Base-by-base conservation (phyloP, 2,888 invertebrate species). In the Ormyrus labotus region DNA sequence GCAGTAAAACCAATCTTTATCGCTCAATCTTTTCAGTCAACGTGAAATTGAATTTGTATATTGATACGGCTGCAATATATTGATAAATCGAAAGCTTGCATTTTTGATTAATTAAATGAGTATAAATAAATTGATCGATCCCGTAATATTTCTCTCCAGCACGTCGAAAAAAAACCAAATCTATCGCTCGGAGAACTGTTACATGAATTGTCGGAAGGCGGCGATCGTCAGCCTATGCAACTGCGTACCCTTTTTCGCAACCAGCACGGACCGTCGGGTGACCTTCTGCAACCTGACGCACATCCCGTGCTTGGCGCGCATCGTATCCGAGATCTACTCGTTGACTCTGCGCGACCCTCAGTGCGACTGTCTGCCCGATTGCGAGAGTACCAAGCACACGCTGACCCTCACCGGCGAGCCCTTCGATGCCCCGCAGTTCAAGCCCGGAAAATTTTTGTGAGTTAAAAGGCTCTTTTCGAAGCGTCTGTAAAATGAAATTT, bases 231-330 rank as follows among this genome's bases (percentile, higher is more conserved):
- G 83, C 6, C 64, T 81, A 6, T 91, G 91, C 83, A 85, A 85
- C 13, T 91, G 91, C 82, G 81, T 89, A 0, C 90, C 90, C 0
- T 90, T 87, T 82, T 90, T 83, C 76, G 82, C 86, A 4, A 87
- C 87, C 67, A 51, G 83, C 11, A 83, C 87, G 83, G 67, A 83
- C 51, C 57, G 34, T 47, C 34, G 3, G 47, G 60, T 11, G 65
- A 83, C 7, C 84, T 73, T 86, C 11, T 91, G 91, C 82, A 89
- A 88, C 82, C 81, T 91, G 9, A 85, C 86, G 1, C 86, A 88
- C 75, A 85, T 89, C 34, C 78, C 88, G 2, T 91, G 91, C 76
- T 75, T 91, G 19, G 83, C 84, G 0, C 81, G 84, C 8, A 81
- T 82, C 34, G 81, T 82, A 11, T 77, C 80, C 11, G 82, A 83